Evolutionary conservation across 2,797 vertebrate species (phyloP).

Genomic region (Anguilla obscura): DNA sequence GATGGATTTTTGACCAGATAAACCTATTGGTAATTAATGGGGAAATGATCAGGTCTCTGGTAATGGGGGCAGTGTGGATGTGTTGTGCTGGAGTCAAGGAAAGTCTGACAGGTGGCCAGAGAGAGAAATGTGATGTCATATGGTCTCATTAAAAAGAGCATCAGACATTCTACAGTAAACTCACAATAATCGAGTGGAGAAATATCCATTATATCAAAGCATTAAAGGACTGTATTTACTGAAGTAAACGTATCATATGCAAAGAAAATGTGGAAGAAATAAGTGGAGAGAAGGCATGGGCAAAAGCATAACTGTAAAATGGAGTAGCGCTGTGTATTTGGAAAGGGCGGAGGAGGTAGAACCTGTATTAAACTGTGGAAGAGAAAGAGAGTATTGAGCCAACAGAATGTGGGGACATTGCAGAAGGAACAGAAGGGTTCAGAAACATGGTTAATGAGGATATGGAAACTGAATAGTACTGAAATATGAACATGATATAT

Average conservation of each 20-base stretch:
- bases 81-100: neutral
- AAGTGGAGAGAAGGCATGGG: neutral
- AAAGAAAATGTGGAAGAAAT: constrained; percentile 11
- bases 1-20: constrained; percentile 21
- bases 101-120: neutral
- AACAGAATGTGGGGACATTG: neutral
- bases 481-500: constrained; percentile 40
- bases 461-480: constrained; percentile 24
- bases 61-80: constrained; percentile 1
- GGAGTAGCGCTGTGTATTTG: neutral
- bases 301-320: neutral
- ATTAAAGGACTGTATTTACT: constrained; percentile 56
- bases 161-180: constrained; percentile 36
- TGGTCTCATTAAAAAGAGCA: constrained; percentile 39
- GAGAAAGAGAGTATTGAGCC: neutral
- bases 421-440: neutral
- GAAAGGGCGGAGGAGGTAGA: neutral
- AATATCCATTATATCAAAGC: constrained; percentile 53
- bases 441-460: constrained; percentile 19
- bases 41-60: constrained; percentile 10
- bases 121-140: constrained; percentile 26
- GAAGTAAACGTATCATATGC: constrained; percentile 47
- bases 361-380: constrained; percentile 36
- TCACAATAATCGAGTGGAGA: constrained; percentile 54
- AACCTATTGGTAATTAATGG: constrained; percentile 2